These are phyloP conservation scores for Drosophila acutilabella DNA, from an alignment of 2,888 invertebrate species.

Conservation along the genomic window DNA sequence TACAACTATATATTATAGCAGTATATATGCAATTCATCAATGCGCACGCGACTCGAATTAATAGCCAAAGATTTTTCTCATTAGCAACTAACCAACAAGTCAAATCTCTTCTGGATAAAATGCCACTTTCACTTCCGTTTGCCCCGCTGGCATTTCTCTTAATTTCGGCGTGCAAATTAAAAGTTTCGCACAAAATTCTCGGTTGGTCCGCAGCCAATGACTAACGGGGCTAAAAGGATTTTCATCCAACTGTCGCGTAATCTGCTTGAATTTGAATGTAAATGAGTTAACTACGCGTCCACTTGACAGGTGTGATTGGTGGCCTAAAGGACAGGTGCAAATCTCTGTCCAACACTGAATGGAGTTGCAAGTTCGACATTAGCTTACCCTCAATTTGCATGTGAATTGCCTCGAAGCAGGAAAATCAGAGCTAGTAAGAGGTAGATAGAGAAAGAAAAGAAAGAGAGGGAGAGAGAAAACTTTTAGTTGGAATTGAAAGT, in stretches of 20 bases:
- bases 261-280: conserved; percentile 65
- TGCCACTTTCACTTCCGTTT: conserved; percentile 1
- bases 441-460: background rate
- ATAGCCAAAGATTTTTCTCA: conserved; percentile 44
- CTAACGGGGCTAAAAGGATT: conserved; percentile 26
- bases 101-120: conserved; percentile 6
- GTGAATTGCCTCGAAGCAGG: background rate
- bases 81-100: conserved; percentile 39
- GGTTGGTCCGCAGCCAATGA: conserved; percentile 7
- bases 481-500: background rate
- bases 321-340: conserved; percentile 28
- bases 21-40: conserved; percentile 37
- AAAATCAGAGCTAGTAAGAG: background rate
- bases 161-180: conserved; percentile 54
- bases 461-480: background rate
- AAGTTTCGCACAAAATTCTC: conserved; percentile 57
- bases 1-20: background rate
- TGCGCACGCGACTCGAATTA: conserved; percentile 52
- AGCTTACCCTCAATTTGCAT: background rate
- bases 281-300: conserved; percentile 62
- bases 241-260: conserved; percentile 34
- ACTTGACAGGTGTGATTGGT: conserved; percentile 41
- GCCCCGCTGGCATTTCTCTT: conserved; percentile 8
- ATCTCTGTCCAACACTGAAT: conserved; percentile 1
- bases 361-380: conserved; percentile 1